A percentile compares a stretch with the other conserved stretches of the same genome.
These are phyloP conservation scores for Periophthalmodon schlosseri DNA, from an alignment of 2,113 vertebrate species.

Conservation along the genomic window DNA sequence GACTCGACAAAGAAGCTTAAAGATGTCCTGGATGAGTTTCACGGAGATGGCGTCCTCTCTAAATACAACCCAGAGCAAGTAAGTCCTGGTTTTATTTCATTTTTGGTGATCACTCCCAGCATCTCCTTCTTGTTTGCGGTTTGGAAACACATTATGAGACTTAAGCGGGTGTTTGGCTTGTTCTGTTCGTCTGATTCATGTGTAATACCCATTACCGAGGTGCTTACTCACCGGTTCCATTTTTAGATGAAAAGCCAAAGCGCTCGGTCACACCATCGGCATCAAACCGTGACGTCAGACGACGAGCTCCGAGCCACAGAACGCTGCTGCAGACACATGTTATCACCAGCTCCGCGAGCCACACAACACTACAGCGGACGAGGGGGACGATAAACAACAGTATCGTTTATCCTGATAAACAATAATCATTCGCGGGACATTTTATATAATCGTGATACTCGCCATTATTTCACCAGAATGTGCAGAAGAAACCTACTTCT, in stretches of 20 bases:
- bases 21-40: constrained; percentile 92
- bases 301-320: constrained; percentile 1
- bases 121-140: not conserved
- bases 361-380: too few species aligned
- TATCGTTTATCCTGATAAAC: fast-evolving
- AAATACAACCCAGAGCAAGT: constrained; percentile 92
- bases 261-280: constrained; percentile 29
- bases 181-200: constrained; percentile 39
- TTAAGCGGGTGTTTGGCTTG: not conserved
- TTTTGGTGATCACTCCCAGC: not conserved
- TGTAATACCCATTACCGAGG: constrained; percentile 18
- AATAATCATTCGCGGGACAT: too few species aligned
- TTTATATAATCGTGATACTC: too few species aligned
- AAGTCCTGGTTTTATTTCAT: constrained; percentile 24
- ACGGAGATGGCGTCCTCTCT: constrained; percentile 83
- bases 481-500: too few species aligned
- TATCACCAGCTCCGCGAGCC: not conserved
- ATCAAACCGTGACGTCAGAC: constrained; percentile 28
- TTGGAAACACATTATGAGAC: not conserved
- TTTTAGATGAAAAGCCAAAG: constrained; percentile 16
- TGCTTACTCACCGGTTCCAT: constrained; percentile 39
- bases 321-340: constrained; percentile 11
- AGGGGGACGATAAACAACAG: fast-evolving
- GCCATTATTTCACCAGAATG: too few species aligned
- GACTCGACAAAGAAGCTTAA: constrained; percentile 95